Evolutionary conservation across 1,140 invertebrate species (phyloP), one percentile per base, ranked within the genome.

Genomic region (Pantala flavescens): DNA sequence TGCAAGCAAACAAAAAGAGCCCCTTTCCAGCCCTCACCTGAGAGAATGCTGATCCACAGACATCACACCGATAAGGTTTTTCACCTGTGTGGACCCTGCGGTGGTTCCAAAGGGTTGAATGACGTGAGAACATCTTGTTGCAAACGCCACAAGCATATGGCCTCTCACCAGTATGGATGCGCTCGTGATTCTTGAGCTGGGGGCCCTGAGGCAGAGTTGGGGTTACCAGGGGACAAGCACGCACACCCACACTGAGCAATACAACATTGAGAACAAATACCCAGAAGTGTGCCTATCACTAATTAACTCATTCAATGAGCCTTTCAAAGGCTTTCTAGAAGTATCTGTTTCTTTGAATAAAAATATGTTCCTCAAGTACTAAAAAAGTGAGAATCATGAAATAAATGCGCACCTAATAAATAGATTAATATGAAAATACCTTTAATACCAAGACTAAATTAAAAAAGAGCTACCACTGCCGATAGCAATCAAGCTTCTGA

Each of bases 81-180:
- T 95, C 93, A 21, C 93, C 93, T 5, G 95, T 98, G 81, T 98
- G 97, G 76, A 98, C 98, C 75, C 96, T 88, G 70, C 94, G 87
- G 81, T 98, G 96, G 82, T 94, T 95, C 91, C 93, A 94, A 55
- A 96, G 83, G 0, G 92, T 96, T 28, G 90, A 93, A 83, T 91
- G 93, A 79, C 90, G 87, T 71, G 90, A 93, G 80, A 93, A 96
- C 23, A 92, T 92, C 84, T 96, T 95, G 78, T 93, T 91, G 81
- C 95, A 97, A 12, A 94, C 91, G 80, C 94, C 92, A 82, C 95
- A 97, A 73, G 94, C 92, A 84, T 95, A 96, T 0, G 94, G 94
- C 77, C 93, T 87, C 81, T 96, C 94, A 16, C 90, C 90, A 42
- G 93, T 95, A 82, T 97, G 95, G 74, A 95, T 95, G 79, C 93